Base-by-base conservation (phyloP, 2,797 vertebrate genomes). In the Anisognathus igniventris region DNA sequence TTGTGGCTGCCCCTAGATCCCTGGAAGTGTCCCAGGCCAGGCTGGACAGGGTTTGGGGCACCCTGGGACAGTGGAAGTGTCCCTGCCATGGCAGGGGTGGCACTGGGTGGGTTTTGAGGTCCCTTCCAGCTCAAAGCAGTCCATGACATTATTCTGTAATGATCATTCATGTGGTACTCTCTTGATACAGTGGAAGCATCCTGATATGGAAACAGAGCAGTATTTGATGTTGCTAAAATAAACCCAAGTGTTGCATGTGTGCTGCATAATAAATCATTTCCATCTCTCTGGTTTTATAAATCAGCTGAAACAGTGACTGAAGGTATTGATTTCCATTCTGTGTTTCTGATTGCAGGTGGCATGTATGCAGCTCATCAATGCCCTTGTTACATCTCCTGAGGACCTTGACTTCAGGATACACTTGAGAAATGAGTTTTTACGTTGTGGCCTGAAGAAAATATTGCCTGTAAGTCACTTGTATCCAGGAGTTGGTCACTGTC, bases 341-440 rank as follows among this genome's bases (percentile, higher is more conserved):
- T 33, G 3, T 14, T 96, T 97, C n/a, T 80, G 11, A 28, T 96
- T 94, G 31, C 97, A 99, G 99, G 98, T 99, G 44, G 99, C 99
- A 7, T 99, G 99, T 82, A 99, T 99, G 99, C 99, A 99, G 97
- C 98, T 99, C 96, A 99, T 99, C 97, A 99, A 99, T 33, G 99
- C 99, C 39, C 97, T 99, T 83, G 98, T 99, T 80, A 99, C 99
- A 15, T 99, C 98, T 57, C 99, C 99, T 5, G 99, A 99, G 19
- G 99, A 99, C 64, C 98, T 99, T 81, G 99, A 99, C 97, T 99
- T 99, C 98, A 98, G 99, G 98, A 99, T 99, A 98, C 99, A 99
- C 97, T 97, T 99, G 95, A 98, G 99, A 92, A 99, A 99, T 57
- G 99, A 99, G 97, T 99, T 99, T 90, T 96, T 99, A 47, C 98